phyloP scores from a whole-genome alignment of 2,888 invertebrate species.

The Aquatica leii region DNA sequence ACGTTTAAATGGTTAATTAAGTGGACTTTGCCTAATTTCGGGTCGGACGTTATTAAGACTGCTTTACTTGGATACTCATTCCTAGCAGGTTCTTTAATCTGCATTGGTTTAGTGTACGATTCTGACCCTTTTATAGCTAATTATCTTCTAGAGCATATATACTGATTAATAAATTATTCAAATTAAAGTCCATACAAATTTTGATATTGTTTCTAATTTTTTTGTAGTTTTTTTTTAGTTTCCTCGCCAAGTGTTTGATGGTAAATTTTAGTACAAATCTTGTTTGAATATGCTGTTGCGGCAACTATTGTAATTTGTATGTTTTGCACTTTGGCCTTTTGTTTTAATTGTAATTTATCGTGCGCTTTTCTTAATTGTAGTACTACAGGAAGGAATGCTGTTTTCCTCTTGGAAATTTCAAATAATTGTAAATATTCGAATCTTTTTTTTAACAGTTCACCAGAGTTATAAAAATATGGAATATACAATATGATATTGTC shows the following conservation, averaged over 20 bases:
- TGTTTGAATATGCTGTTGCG: background rate
- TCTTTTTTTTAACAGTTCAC: constrained; percentile 1
- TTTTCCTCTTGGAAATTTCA: background rate
- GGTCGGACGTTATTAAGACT: constrained; percentile 33
- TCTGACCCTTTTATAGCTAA: constrained; percentile 38
- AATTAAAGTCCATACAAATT: constrained; percentile 38
- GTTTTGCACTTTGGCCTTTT: background rate
- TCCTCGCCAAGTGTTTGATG: background rate
- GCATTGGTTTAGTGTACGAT: constrained; percentile 25
- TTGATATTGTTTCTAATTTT: constrained; percentile 29
- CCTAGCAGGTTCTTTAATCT: constrained; percentile 12
- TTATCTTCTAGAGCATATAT: constrained; percentile 34
- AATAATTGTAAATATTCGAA: background rate
- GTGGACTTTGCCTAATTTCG: constrained; percentile 36
- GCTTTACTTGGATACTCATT: constrained; percentile 26
- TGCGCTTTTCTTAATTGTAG: background rate
- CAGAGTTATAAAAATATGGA: background rate
- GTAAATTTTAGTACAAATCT: constrained; percentile 13
- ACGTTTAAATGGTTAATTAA: constrained; percentile 43
- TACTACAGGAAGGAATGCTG: background rate
- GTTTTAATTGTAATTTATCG: background rate
- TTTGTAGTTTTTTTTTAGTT: constrained; percentile 9
- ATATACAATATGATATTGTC: constrained; percentile 18
- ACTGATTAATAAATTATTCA: constrained; percentile 39
- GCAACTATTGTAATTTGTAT: background rate